A percentile compares a stretch with the other conserved stretches of the same genome.
Evolutionary conservation across 2,113 vertebrate species (phyloP).

Genomic region (Pterocles gutturalis): DNA sequence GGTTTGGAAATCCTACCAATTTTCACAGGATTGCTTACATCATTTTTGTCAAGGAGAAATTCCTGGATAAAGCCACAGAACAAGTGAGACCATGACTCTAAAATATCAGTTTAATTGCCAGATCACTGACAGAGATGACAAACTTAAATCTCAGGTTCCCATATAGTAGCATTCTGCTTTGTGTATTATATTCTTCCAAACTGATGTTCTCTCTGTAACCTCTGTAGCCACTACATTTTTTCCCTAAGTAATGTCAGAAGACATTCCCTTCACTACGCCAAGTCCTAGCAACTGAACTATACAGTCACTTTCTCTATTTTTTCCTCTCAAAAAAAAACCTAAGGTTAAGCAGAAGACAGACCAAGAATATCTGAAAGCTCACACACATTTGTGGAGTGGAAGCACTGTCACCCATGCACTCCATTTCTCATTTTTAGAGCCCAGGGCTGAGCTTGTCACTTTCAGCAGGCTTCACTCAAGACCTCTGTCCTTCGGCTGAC

Average conservation of each 20-base stretch:
- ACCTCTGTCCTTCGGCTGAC: not conserved
- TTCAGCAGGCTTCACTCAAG: not conserved
- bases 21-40: not conserved
- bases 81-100: not conserved
- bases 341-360: not conserved
- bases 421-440: rapidly evolving
- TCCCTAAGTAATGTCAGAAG: not conserved
- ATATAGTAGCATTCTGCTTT: not conserved
- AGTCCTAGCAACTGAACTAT: not conserved
- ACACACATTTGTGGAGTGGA: not conserved
- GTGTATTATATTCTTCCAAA: not conserved
- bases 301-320: not conserved
- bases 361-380: not conserved
- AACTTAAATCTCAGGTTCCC: not conserved
- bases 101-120: not conserved
- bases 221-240: not conserved
- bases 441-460: not conserved
- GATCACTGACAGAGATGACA: not conserved
- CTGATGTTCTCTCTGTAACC: not conserved
- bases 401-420: not conserved
- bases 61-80: not conserved
- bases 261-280: not conserved
- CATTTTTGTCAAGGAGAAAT: not conserved
- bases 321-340: not conserved
- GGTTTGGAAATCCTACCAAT: not conserved